These are phyloP conservation scores for Esox masquinongy DNA, from an alignment of 2,797 vertebrate species.

Conservation along the genomic window DNA sequence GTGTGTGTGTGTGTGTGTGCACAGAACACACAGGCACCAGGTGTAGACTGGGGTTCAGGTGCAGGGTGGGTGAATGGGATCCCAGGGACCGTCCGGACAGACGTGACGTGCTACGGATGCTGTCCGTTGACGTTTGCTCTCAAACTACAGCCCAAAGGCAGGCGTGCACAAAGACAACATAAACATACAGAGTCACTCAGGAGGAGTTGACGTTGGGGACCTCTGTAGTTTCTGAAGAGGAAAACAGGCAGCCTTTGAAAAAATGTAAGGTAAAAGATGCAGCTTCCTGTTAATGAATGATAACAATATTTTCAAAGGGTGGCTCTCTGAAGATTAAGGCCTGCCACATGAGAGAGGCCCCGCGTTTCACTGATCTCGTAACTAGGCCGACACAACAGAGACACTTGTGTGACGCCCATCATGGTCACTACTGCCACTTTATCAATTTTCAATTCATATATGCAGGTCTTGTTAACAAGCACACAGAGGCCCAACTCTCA, in stretches of 20 bases:
- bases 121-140: conserved; percentile 64
- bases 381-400: conserved; percentile 7
- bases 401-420: neutral
- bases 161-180: conserved; percentile 41
- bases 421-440: neutral
- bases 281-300: conserved; percentile 36
- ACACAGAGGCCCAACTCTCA: neutral
- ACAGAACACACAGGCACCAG: conserved; percentile 63
- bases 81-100: conserved; percentile 12
- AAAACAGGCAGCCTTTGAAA: conserved; percentile 38
- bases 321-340: neutral
- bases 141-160: conserved; percentile 50
- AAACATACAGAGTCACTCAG: conserved; percentile 23
- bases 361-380: neutral
- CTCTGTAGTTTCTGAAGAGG: conserved; percentile 47
- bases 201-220: conserved; percentile 44
- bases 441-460: neutral
- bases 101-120: conserved; percentile 51
- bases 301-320: conserved; percentile 33
- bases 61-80: conserved; percentile 35
- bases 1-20: conserved; percentile 4
- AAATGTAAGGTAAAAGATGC: conserved; percentile 35
- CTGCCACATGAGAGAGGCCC: neutral
- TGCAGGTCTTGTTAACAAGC: neutral
- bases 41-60: conserved; percentile 74